A percentile compares a stretch with the other conserved stretches of the same genome.
Conservation (phyloP, 2,888 invertebrate species). For the Kryphioiulus occultus region DNA sequence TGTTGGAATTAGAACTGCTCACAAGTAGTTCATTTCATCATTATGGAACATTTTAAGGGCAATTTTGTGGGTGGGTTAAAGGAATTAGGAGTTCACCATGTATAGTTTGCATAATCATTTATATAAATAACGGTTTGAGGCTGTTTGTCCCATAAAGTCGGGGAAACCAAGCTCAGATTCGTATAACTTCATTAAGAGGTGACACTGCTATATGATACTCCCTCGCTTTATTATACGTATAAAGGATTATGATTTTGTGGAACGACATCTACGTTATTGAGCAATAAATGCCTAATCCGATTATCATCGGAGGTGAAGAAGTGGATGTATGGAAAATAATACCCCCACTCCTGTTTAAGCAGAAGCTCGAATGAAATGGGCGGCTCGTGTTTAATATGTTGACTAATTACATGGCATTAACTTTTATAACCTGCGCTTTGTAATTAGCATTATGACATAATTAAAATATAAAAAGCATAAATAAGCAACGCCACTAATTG, state of each 20-base stretch:
- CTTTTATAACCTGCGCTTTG: slow-evolving; percentile 46
- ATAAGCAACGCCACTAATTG: slow-evolving; percentile 37
- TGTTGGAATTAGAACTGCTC: too few relatives aligned
- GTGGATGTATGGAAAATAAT: slow-evolving; percentile 18
- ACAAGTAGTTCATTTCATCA: not conserved
- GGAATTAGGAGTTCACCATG: slow-evolving; percentile 21
- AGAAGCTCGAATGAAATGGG: not conserved
- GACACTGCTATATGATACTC: not conserved
- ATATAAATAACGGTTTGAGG: slow-evolving; percentile 32
- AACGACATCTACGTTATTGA: slow-evolving; percentile 34
- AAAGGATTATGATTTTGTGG: slow-evolving; percentile 42
- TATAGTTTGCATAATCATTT: slow-evolving; percentile 17
- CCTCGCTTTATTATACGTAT: slow-evolving; percentile 31
- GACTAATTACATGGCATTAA: slow-evolving; percentile 47
- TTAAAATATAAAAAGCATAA: slow-evolving; percentile 39
- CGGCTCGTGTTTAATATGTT: slow-evolving; percentile 45
- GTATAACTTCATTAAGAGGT: not conserved
- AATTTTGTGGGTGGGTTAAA: slow-evolving; percentile 18
- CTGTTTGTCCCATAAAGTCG: not conserved
- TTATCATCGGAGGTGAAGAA: slow-evolving; percentile 47
- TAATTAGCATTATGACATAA: slow-evolving; percentile 49
- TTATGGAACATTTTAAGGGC: not conserved
- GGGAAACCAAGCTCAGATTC: not conserved
- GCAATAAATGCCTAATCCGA: slow-evolving; percentile 47
- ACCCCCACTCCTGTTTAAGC: not conserved